These are phyloP conservation scores for Ispidina picta DNA, from an alignment of 2,797 vertebrate genomes.

Conservation along the genomic window DNA sequence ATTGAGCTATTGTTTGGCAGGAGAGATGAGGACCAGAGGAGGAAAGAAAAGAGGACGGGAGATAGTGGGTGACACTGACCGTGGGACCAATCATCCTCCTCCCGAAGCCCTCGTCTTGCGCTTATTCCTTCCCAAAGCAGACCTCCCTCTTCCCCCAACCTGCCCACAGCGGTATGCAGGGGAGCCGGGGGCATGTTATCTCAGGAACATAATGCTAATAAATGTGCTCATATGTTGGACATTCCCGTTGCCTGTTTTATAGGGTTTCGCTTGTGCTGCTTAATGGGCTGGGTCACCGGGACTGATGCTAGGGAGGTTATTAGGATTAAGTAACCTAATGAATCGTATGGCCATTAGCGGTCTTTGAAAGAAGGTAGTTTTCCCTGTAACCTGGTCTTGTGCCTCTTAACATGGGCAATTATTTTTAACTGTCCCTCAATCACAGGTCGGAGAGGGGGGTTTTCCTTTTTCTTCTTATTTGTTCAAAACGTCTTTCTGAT, in stretches of 20 bases:
- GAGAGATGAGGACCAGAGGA: neutral
- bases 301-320: slow-evolving; percentile 62
- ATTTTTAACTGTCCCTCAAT: slow-evolving; percentile 40
- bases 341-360: slow-evolving; percentile 59
- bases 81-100: neutral
- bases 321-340: slow-evolving; percentile 73
- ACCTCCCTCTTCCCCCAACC: neutral
- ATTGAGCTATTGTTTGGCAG: slow-evolving; percentile 22
- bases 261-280: slow-evolving; percentile 46
- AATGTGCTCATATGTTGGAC: slow-evolving; percentile 64
- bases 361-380: slow-evolving; percentile 39
- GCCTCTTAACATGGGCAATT: slow-evolving; percentile 44
- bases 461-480: neutral
- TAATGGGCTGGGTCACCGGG: slow-evolving; percentile 57
- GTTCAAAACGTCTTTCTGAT: neutral
- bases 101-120: neutral
- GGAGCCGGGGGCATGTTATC: slow-evolving; percentile 4
- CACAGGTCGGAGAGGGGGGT: neutral
- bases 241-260: slow-evolving; percentile 67
- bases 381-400: neutral
- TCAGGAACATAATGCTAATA: slow-evolving; percentile 48
- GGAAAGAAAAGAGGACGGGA: neutral
- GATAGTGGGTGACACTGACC: neutral
- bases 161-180: neutral
- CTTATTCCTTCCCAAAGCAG: neutral